Percentiles rank a stretch among this genome's conserved stretches.
Evolutionary conservation across 2,797 vertebrate genomes (phyloP).

Genomic region (Diceros bicornis): DNA sequence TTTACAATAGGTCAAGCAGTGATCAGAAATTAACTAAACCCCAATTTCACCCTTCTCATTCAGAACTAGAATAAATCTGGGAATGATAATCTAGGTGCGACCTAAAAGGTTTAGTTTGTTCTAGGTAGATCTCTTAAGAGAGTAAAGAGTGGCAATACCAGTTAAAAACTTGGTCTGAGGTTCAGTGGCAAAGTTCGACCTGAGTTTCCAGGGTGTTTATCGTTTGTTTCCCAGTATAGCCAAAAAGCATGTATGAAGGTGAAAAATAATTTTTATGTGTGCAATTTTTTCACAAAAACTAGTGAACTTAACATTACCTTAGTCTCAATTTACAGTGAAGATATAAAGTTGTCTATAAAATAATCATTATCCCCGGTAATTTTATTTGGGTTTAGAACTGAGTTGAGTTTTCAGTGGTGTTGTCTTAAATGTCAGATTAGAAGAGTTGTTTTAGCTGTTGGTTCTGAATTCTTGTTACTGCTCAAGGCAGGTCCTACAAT

Average conservation of each 20-base stretch:
- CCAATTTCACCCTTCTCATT: conserved; percentile 60
- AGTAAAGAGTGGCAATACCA: conserved; percentile 72
- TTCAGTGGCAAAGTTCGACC: conserved; percentile 74
- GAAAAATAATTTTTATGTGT: conserved; percentile 71
- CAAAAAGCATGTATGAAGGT: conserved; percentile 69
- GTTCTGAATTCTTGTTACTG: conserved; percentile 68
- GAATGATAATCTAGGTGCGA: conserved; percentile 70
- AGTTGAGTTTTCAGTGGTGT: conserved; percentile 30
- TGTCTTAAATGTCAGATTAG: background rate
- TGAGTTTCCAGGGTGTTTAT: conserved; percentile 75
- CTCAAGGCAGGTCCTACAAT: conserved; percentile 59
- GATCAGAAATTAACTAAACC: conserved; percentile 57
- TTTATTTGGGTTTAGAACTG: conserved; percentile 65
- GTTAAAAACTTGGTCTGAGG: conserved; percentile 74
- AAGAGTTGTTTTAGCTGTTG: conserved; percentile 50
- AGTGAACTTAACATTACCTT: conserved; percentile 2
- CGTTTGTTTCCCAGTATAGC: conserved; percentile 64
- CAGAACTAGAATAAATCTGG: conserved; percentile 67
- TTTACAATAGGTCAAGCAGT: conserved; percentile 48
- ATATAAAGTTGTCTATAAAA: conserved; percentile 46
- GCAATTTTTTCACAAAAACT: background rate
- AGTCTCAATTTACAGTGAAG: background rate
- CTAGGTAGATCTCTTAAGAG: conserved; percentile 69
- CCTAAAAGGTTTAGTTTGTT: conserved; percentile 79
- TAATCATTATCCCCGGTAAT: conserved; percentile 44